Conservation (phyloP, 2,797 vertebrate genomes). For the Anguilla obscura region DNA sequence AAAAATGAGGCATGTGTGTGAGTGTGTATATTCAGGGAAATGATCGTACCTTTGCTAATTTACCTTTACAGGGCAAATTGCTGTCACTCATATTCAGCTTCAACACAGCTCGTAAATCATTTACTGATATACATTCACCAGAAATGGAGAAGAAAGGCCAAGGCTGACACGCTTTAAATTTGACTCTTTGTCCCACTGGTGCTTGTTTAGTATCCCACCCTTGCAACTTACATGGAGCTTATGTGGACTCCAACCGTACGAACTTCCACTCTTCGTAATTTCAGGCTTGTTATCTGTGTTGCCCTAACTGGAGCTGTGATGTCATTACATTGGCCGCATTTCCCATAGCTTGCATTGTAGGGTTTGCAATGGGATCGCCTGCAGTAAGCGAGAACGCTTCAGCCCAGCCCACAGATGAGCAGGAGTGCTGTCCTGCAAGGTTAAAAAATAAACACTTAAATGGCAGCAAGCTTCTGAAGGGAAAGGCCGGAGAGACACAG, state of each 20-base stretch:
- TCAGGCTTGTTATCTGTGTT: constrained; percentile 35
- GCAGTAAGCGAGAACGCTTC: not conserved
- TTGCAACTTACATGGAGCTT: not conserved
- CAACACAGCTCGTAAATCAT: constrained; percentile 23
- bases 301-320: not conserved
- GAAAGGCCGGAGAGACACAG: not conserved
- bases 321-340: not conserved
- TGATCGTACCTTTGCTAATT: constrained; percentile 17
- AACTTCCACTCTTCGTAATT: constrained; percentile 20
- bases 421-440: not conserved
- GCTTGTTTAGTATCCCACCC: constrained; percentile 24
- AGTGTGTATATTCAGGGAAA: constrained; percentile 16
- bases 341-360: not conserved
- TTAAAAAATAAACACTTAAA: not conserved
- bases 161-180: constrained; percentile 5
- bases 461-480: not conserved
- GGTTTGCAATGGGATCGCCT: not conserved
- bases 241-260: not conserved
- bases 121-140: constrained; percentile 6
- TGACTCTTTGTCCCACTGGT: constrained; percentile 7
- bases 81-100: constrained; percentile 31
- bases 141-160: constrained; percentile 8
- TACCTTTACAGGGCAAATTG: constrained; percentile 15
- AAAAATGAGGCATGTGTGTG: not conserved
- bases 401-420: not conserved